Conservation (phyloP, 1,140 invertebrate genomes). For the Dendroctonus valens region DNA sequence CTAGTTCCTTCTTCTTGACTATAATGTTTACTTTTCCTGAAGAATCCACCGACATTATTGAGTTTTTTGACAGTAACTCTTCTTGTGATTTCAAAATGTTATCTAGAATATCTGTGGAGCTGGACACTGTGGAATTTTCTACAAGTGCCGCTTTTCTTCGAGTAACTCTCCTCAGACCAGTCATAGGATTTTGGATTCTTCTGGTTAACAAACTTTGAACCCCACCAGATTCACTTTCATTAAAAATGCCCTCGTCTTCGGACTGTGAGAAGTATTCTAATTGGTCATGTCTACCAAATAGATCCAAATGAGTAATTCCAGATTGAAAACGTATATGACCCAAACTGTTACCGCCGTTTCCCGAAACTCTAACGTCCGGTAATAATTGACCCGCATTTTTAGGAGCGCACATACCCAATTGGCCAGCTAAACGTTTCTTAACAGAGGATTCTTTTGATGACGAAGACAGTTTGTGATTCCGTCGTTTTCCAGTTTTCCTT, state of each 20-base stretch:
- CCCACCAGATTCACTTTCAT: constrained; percentile 48
- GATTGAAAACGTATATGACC: constrained; percentile 30
- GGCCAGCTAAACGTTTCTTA: constrained; percentile 50
- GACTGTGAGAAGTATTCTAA: constrained; percentile 59
- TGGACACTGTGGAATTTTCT: constrained; percentile 46
- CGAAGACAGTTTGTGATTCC: too few relatives aligned
- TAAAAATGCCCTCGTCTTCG: constrained; percentile 52
- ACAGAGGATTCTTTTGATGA: constrained; percentile 15
- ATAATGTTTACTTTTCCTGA: constrained; percentile 42
- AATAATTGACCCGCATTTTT: constrained; percentile 35
- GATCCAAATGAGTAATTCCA: constrained; percentile 51
- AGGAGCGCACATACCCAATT: constrained; percentile 50
- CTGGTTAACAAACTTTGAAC: constrained; percentile 47
- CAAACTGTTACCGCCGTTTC: constrained; percentile 15
- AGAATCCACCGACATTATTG: constrained; percentile 55
- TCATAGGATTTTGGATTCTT: constrained; percentile 51
- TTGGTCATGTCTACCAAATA: constrained; percentile 62
- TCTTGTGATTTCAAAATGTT: constrained; percentile 74
- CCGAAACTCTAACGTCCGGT: constrained; percentile 37
- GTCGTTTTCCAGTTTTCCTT: constrained; percentile 40
- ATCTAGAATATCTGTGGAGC: constrained; percentile 62
- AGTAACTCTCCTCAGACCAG: constrained; percentile 50
- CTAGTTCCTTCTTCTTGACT: constrained; percentile 18
- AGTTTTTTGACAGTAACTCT: constrained; percentile 67
- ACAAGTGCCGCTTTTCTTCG: constrained; percentile 54